A percentile compares a stretch with the other conserved stretches of the same genome.
Evolutionary conservation across 2,888 invertebrate species (phyloP).

Genomic region (Meteorus colon): DNA sequence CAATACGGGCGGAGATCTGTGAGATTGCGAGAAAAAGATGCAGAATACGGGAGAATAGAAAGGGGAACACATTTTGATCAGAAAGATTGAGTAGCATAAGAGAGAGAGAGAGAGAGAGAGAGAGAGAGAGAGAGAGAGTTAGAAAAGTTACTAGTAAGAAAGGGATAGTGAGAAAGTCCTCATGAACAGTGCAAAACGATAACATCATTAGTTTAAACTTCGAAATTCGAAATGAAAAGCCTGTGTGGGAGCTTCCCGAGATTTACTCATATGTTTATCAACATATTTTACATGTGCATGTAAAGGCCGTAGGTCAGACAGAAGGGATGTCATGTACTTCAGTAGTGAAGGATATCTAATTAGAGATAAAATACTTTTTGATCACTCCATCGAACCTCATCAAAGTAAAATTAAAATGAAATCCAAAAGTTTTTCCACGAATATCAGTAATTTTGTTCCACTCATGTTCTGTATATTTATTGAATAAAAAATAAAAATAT

Average conservation of each 20-base stretch:
- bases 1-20: too few species aligned
- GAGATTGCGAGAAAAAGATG: too few species aligned
- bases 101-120: neutral
- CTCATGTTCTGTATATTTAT: too few species aligned
- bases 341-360: conserved; percentile 43
- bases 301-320: conserved; percentile 14
- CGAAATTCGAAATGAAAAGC: conserved; percentile 56
- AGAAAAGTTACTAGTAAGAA: neutral
- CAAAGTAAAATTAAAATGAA: too few species aligned
- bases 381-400: too few species aligned
- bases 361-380: conserved; percentile 44
- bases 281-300: neutral
- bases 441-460: too few species aligned
- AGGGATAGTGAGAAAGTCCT: conserved; percentile 30
- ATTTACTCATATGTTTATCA: neutral
- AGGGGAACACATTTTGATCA: too few species aligned
- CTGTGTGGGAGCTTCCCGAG: conserved; percentile 29
- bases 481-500: too few species aligned
- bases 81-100: neutral
- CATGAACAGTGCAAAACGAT: conserved; percentile 54
- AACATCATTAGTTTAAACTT: conserved; percentile 61
- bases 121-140: neutral
- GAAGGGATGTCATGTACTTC: conserved; percentile 16
- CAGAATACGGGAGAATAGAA: too few species aligned
- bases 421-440: too few species aligned